Base-by-base conservation (phyloP, 2,797 vertebrate species). In the Prunella strophiata region DNA sequence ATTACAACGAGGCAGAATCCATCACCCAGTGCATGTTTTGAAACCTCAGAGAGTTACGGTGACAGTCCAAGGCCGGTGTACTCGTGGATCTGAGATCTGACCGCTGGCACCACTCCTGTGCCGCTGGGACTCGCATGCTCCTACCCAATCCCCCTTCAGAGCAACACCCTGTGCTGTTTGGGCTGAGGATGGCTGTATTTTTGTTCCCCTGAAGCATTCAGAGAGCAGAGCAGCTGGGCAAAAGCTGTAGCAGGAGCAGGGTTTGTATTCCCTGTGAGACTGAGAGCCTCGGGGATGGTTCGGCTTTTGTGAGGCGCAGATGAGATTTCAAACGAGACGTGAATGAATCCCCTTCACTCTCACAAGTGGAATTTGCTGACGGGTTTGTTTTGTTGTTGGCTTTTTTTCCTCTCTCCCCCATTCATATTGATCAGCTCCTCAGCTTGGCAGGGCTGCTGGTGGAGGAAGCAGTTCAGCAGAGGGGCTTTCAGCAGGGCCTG, bases 171-270 rank as follows among this genome's bases (percentile, higher is more conserved):
- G 81, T 9, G 5, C 3, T 27, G 25, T 57, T 52, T 80, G 81
- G 86, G 81, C 68, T 93, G 65, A 57, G 67, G 32, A 2, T 4
- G 19, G 59, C 81, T 93, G 2, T 51, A 5, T 70, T 78, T 84
- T 76, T 82, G 30, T 68, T 89, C 50, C 75, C 68, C 36, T 18
- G 29, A 87, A 36, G 70, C 42, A 30, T 84, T 89, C 72, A 91
- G 71, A 11, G 76, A 52, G 77, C 3, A 2, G 65, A 95, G 92
- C 94, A 95, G 95, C 88, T 91, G 95, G 86, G 87, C 78, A 94
- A 80, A 81, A 85, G 63, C 89, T 94, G 91, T 62, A 63, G 72
- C 91, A 61, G 7, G 10, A 16, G 66, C 38, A 67, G 62, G 71
- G 80, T 92, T 94, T 96, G 72, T 78, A 54, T 89, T 91, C 72